Base-by-base conservation (phyloP, 2,797 vertebrate genomes). In the Glossophaga mutica region DNA sequence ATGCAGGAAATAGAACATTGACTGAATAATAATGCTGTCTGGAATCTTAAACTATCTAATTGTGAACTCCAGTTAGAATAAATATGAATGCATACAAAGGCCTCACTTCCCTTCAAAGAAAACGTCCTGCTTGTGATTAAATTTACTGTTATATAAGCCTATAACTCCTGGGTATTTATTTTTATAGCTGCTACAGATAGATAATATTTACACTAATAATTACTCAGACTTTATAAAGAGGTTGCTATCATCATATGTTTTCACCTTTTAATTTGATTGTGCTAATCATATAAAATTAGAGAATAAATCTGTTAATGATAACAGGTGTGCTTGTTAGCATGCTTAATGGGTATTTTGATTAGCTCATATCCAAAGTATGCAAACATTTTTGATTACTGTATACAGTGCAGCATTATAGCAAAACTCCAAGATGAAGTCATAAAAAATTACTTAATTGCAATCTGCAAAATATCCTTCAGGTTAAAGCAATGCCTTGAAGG, bases 301-400 rank as follows among this genome's bases (percentile, higher is more conserved):
- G 96, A 93, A 97, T 97, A 97, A 95, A 96, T 91, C 84, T 15
- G 57, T 91, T 98, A 97, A 97, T 97, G 97, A 95, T 95, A 97
- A 97, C 97, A 97, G 97, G 97, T 98, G 97, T 95, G 96, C 97
- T 97, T 96, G 94, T 96, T 97, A 97, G 96, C 94, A 96, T 94
- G 46, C 90, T 96, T 97, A 97, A 96, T 95, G 73, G 89, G 29
- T 97, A 97, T 97, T 98, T 97, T 98, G 97, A 98, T 96, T 97
- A 97, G 96, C 96, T 97, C 94, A 76, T 79, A 97, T 94, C 95
- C 87, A 96, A 96, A 96, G 97, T 97, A 93, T 98, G 96, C 95
- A 98, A 98, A 98, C 97, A 97, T 62, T 97, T 97, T 96, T 98
- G 97, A 98, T 98, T 98, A 96, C 91, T 97, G 96, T 97, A 95